These are phyloP conservation scores for Boulengeromyrus knoepffleri DNA, from an alignment of 2,113 vertebrate genomes.

Conservation along the genomic window DNA sequence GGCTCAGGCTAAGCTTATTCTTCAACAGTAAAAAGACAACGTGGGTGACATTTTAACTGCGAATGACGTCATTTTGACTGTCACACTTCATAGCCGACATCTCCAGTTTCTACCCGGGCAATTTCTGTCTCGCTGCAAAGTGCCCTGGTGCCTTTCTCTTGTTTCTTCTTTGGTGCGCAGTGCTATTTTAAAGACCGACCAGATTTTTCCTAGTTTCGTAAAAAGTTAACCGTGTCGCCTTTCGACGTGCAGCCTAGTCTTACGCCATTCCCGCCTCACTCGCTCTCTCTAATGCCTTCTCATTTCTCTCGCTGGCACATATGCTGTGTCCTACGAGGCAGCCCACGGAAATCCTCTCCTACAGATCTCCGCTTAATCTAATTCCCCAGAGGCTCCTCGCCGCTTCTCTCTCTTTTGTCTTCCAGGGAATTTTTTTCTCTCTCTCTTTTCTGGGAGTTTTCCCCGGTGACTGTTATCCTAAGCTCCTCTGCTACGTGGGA, in stretches of 20 bases:
- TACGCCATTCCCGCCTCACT: not conserved
- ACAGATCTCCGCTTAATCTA: constrained; percentile 1
- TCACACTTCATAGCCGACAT: not conserved
- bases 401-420: not conserved
- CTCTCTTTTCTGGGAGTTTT: not conserved
- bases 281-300: not conserved
- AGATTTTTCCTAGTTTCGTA: not conserved
- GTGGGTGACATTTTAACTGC: not conserved
- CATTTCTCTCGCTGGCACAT: not conserved
- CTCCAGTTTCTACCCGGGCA: not conserved
- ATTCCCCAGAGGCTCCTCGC: not conserved
- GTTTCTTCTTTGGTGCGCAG: not conserved
- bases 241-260: not conserved
- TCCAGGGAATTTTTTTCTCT: not conserved
- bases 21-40: not conserved
- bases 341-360: not conserved
- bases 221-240: not conserved
- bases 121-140: not conserved
- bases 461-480: not conserved
- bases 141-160: not conserved
- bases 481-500: not conserved
- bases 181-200: not conserved
- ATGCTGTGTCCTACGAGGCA: not conserved
- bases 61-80: not conserved
- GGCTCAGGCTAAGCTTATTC: not conserved